phyloP scores from a whole-genome alignment of 2,113 vertebrate genomes.

The Zosterops pallidus region DNA sequence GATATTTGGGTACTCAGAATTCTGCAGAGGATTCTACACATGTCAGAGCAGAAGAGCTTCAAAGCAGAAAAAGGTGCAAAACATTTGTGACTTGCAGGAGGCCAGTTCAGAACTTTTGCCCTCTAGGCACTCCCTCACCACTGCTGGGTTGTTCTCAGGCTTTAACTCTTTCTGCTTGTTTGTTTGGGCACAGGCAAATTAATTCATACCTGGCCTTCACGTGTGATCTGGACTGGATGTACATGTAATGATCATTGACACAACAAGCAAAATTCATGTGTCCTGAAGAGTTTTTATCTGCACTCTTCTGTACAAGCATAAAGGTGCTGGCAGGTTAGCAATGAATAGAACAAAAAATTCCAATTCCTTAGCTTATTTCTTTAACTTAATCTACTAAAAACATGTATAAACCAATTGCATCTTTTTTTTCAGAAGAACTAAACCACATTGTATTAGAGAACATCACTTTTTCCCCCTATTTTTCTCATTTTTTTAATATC shows the following conservation, averaged over 20 bases:
- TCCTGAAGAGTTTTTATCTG: neutral
- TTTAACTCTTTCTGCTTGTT: conserved; percentile 5
- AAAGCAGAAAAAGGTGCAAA: conserved; percentile 36
- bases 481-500: neutral
- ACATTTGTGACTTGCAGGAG: conserved; percentile 41
- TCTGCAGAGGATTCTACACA: neutral
- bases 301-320: neutral
- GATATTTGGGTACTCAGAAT: neutral
- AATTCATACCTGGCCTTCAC: neutral
- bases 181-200: neutral
- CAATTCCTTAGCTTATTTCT: neutral
- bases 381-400: neutral
- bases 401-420: neutral
- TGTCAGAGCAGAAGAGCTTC: conserved; percentile 26
- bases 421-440: neutral
- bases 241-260: neutral
- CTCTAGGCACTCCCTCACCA: neutral
- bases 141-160: neutral
- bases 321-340: neutral
- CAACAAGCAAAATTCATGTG: neutral
- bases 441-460: neutral
- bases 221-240: neutral
- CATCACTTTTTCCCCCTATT: fast-evolving
- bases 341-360: neutral
- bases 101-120: neutral